Evolutionary conservation across 1,140 invertebrate genomes (phyloP), one percentile per base, ranked within the genome.

Genomic region (Dryas iulia): DNA sequence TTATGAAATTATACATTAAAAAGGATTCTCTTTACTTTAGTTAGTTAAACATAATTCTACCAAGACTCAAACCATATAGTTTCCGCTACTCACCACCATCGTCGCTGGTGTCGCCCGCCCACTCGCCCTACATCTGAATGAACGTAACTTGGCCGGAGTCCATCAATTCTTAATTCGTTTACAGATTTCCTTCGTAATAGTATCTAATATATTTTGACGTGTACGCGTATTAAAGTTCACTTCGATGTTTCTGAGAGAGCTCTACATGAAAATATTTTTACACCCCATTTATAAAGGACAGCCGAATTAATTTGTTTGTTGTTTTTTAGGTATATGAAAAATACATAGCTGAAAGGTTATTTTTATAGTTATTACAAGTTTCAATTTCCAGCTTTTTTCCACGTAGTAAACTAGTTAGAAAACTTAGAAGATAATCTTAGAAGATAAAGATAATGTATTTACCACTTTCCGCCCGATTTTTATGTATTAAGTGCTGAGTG

Each of bases 11-110:
- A n/a, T n/a, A n/a, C n/a, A n/a, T n/a, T n/a, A n/a, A n/a, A n/a
- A n/a, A n/a, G n/a, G n/a, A n/a, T n/a, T n/a, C n/a, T n/a, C n/a
- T n/a, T n/a, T n/a, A n/a, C n/a, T n/a, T n/a, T n/a, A n/a, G n/a
- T n/a, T n/a, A n/a, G n/a, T n/a, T n/a, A n/a, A n/a, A n/a, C n/a
- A n/a, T n/a, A n/a, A 58, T n/a, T 53, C n/a, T n/a, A 24, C 60
- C 39, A 28, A 53, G 72, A 74, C 47, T 65, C 23, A 59, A 77
- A 78, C 71, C 76, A 26, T 39, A 30, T 23, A 74, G 74, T 71
- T 77, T 24, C 65, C 63, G 84, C 86, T 86, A 86, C 84, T 87
- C 86, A 73, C 77, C 84, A 71, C 84, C 59, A 31, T 56, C 66
- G 6, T 83, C 84, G 82, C 84, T 68, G 53, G n/a, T 25, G 54